Conservation (phyloP, 1,140 invertebrate species). For the Potamilus streckersoni region DNA sequence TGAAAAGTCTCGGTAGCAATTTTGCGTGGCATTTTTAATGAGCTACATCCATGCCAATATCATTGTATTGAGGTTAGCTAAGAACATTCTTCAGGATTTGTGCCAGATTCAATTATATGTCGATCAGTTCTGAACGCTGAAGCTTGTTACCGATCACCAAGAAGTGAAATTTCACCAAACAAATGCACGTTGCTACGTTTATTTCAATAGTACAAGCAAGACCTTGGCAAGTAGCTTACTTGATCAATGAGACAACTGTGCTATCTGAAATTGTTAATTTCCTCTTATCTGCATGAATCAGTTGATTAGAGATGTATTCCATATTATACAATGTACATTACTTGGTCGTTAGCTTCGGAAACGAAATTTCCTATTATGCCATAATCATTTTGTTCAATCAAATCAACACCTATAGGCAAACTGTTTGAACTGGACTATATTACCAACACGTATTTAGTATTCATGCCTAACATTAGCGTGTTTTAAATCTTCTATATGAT, state of each 20-base stretch:
- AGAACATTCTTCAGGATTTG: slow-evolving; percentile 4
- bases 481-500: no score
- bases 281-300: background rate
- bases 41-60: slow-evolving; percentile 32
- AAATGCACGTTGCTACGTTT: background rate
- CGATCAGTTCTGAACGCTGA: slow-evolving; percentile 7
- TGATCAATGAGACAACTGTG: no score
- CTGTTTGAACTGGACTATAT: no score
- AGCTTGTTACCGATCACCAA: background rate
- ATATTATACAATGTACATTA: slow-evolving; percentile 11
- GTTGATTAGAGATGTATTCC: slow-evolving; percentile 17
- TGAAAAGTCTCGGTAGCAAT: slow-evolving; percentile 24
- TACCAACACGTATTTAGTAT: no score
- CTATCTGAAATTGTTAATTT: background rate
- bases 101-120: slow-evolving; percentile 1
- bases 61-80: background rate
- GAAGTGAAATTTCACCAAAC: slow-evolving; percentile 1
- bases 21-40: slow-evolving; percentile 27
- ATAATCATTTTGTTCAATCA: slow-evolving; percentile 21
- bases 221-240: no score
- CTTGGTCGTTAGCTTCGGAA: slow-evolving; percentile 9
- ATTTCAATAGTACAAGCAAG: no score
- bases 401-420: background rate
- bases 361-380: slow-evolving; percentile 24
- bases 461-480: no score